Conservation (phyloP, 2,888 invertebrate genomes). For the Netelia inedita region DNA sequence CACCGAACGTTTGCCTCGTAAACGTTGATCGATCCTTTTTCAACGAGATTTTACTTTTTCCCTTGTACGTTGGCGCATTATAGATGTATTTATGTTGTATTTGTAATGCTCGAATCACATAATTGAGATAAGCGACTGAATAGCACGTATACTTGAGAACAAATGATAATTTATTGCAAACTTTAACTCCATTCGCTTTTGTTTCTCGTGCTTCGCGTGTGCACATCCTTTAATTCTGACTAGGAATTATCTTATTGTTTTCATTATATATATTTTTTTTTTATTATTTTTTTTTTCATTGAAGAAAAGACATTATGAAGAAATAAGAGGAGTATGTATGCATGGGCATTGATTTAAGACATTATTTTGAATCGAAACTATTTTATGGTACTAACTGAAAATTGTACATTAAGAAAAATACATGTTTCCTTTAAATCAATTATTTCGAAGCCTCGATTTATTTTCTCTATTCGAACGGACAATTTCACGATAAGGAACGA, state of each 20-base stretch:
- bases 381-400: constrained; percentile 63
- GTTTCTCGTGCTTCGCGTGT: constrained; percentile 29
- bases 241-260: not conserved
- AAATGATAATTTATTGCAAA: constrained; percentile 80
- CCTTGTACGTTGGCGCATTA: constrained; percentile 21
- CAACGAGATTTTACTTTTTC: not conserved
- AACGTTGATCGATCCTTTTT: constrained; percentile 24
- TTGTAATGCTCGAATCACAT: constrained; percentile 61
- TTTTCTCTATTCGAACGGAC: not conserved
- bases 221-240: constrained; percentile 11
- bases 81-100: constrained; percentile 46
- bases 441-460: not conserved
- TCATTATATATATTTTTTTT: constrained; percentile 12
- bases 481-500: no score
- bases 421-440: constrained; percentile 33
- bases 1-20: not conserved
- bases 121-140: constrained; percentile 79
- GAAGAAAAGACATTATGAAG: constrained; percentile 22
- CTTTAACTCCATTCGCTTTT: constrained; percentile 61
- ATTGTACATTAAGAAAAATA: constrained; percentile 50
- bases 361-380: constrained; percentile 47
- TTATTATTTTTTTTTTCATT: not conserved
- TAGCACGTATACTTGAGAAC: constrained; percentile 76
- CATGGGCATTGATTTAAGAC: constrained; percentile 62
- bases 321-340: constrained; percentile 59